These are phyloP conservation scores for Hirundichthys speculiger DNA, from an alignment of 2,113 vertebrate genomes.

Conservation along the genomic window DNA sequence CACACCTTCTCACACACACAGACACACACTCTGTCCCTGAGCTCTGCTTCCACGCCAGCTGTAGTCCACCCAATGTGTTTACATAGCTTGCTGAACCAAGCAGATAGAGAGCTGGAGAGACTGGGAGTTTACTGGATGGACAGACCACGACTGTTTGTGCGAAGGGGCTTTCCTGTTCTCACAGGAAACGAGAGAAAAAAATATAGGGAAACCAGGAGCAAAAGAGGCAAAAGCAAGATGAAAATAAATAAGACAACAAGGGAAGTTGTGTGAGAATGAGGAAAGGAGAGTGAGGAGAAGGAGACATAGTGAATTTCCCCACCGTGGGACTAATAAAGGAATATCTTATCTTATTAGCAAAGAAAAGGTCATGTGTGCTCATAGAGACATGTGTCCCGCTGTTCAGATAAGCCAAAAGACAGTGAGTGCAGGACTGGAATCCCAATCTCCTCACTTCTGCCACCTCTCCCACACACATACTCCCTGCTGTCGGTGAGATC, in stretches of 20 bases:
- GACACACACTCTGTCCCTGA: constrained; percentile 56
- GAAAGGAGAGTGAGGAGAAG: constrained; percentile 18
- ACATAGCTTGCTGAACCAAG: constrained; percentile 64
- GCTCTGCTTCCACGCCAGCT: constrained; percentile 62
- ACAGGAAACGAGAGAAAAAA: constrained; percentile 53
- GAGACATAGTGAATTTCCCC: no score
- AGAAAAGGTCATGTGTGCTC: constrained; percentile 24
- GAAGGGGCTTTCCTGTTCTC: constrained; percentile 65
- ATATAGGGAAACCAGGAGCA: constrained; percentile 34
- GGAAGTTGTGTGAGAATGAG: constrained; percentile 9
- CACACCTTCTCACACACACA: constrained; percentile 45
- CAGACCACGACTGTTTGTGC: constrained; percentile 41
- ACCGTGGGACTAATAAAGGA: no score
- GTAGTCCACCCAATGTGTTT: constrained; percentile 69
- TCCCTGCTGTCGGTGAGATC: constrained; percentile 24
- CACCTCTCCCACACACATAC: constrained; percentile 10
- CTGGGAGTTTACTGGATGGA: constrained; percentile 41
- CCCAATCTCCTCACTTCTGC: constrained; percentile 3
- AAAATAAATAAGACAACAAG: constrained; percentile 50
- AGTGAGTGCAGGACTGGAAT: constrained; percentile 9
- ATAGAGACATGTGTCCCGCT: constrained; percentile 37
- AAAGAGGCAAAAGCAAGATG: constrained; percentile 19
- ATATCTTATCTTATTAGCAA: no score
- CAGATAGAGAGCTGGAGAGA: constrained; percentile 12
- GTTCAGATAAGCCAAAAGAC: constrained; percentile 28